phyloP scores from a whole-genome alignment of 2,888 invertebrate species.

The Acanthopleura granulata region DNA sequence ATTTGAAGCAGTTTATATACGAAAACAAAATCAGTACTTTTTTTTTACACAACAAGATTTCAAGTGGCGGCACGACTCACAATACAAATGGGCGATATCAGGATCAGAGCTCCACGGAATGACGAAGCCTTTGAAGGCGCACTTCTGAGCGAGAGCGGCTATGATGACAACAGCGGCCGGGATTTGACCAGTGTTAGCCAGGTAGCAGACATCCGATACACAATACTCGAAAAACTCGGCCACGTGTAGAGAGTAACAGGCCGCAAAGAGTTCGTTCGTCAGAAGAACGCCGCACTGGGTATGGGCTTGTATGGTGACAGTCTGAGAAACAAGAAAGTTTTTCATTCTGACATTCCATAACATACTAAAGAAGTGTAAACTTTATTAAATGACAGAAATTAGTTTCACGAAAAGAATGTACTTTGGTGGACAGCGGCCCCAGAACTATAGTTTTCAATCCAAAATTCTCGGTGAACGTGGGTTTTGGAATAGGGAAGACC shows the following conservation, averaged over 20 bases:
- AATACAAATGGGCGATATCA: neutral
- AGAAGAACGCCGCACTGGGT: neutral
- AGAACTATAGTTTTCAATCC: too few species aligned
- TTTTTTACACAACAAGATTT: neutral
- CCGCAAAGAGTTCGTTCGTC: neutral
- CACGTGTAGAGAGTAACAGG: neutral
- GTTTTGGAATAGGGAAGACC: too few species aligned
- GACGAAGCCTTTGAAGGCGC: conserved; percentile 78
- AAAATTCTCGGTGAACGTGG: too few species aligned
- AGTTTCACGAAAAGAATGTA: too few species aligned
- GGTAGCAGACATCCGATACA: neutral
- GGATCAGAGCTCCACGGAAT: conserved; percentile 80
- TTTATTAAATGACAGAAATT: too few species aligned
- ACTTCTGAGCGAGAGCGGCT: conserved; percentile 83
- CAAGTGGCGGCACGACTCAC: neutral
- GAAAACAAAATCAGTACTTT: too few species aligned
- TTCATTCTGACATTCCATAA: too few species aligned
- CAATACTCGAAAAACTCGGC: neutral
- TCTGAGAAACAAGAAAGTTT: neutral
- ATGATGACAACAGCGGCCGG: conserved; percentile 70
- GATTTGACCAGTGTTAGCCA: neutral
- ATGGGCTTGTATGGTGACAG: neutral
- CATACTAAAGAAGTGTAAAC: too few species aligned
- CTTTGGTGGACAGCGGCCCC: too few species aligned
- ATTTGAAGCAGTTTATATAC: too few species aligned